Conservation (phyloP, 2,888 invertebrate species). For the Orthosia gothica region DNA sequence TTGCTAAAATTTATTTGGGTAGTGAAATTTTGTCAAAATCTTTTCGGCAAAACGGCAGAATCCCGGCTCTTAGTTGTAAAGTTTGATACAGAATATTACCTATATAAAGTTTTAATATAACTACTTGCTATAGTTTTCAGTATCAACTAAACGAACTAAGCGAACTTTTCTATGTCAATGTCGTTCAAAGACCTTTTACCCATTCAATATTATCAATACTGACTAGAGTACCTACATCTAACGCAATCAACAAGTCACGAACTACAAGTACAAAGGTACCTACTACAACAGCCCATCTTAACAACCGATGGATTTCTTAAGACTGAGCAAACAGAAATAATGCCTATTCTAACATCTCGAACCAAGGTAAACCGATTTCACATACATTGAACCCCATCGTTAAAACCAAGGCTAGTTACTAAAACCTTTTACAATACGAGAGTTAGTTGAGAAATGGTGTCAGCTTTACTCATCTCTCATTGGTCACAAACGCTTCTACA, state of each 20-base stretch:
- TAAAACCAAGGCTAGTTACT: conserved; percentile 14
- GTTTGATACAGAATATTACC: not conserved
- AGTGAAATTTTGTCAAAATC: too few species aligned
- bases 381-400: conserved; percentile 12
- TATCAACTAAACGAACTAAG: not conserved
- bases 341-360: conserved; percentile 10
- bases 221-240: not conserved
- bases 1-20: too few species aligned
- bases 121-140: not conserved
- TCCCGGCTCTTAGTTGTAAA: not conserved
- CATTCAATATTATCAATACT: conserved; percentile 5
- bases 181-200: conserved; percentile 26
- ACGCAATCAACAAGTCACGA: conserved; percentile 10
- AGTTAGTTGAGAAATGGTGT: conserved; percentile 7
- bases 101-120: not conserved
- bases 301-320: not conserved
- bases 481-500: not conserved
- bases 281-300: not conserved
- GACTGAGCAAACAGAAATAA: conserved; percentile 14
- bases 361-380: conserved; percentile 35
- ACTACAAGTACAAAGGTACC: conserved; percentile 4
- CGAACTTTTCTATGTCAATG: conserved; percentile 17
- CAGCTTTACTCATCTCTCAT: not conserved
- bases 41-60: too few species aligned
- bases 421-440: conserved; percentile 9